These are phyloP conservation scores for Nebria brevicollis DNA, from an alignment of 2,888 invertebrate genomes.

Conservation along the genomic window DNA sequence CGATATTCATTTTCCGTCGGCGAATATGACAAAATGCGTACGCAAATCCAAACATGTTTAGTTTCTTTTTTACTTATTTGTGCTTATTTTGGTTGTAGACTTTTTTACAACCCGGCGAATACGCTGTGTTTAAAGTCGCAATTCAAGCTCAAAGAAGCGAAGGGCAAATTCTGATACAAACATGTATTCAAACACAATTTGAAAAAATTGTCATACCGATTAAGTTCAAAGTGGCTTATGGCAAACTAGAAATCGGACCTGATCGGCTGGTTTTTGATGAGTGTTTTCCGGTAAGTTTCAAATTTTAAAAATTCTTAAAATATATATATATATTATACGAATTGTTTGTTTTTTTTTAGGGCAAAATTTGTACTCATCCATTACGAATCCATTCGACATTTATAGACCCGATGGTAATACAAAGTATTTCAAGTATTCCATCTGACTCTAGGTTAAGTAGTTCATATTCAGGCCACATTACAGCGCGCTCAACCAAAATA, in stretches of 20 bases:
- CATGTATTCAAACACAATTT: constrained; percentile 77
- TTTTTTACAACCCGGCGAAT: constrained; percentile 68
- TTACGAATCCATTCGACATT: constrained; percentile 85
- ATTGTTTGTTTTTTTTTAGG: constrained; percentile 65
- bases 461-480: constrained; percentile 64
- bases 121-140: constrained; percentile 77
- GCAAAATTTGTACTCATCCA: constrained; percentile 79
- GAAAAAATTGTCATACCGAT: constrained; percentile 78
- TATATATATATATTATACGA: too few species aligned
- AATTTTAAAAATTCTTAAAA: too few species aligned
- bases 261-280: constrained; percentile 77
- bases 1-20: constrained; percentile 59
- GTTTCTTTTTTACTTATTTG: constrained; percentile 26
- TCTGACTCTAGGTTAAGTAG: constrained; percentile 72
- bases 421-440: constrained; percentile 71
- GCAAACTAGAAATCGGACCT: constrained; percentile 75
- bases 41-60: constrained; percentile 51
- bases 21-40: constrained; percentile 61
- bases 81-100: constrained; percentile 61
- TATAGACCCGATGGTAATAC: constrained; percentile 81
- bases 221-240: constrained; percentile 78
- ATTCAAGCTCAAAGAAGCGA: constrained; percentile 76
- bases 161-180: constrained; percentile 73
- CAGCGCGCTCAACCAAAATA: constrained; percentile 65
- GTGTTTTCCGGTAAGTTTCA: constrained; percentile 79